Conservation (phyloP, 2,797 vertebrate genomes). For the Eospalax fontanierii region DNA sequence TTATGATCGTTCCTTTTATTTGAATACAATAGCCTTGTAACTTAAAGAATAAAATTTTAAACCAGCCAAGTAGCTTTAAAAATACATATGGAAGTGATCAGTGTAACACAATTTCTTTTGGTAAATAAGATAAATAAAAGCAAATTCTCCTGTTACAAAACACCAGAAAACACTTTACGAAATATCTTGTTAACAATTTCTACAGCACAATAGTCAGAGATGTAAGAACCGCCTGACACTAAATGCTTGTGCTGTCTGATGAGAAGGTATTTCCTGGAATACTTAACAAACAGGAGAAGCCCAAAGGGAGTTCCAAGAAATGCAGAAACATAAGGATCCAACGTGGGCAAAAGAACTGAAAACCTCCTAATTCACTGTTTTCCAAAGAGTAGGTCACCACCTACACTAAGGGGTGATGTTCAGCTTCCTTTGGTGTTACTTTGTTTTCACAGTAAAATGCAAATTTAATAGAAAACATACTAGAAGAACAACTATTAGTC, state of each 20-base stretch:
- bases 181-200: slow-evolving; percentile 62
- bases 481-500: neutral
- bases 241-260: slow-evolving; percentile 37
- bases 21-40: slow-evolving; percentile 81
- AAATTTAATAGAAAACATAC: slow-evolving; percentile 58
- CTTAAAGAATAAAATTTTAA: slow-evolving; percentile 73
- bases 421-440: neutral
- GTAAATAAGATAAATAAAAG: slow-evolving; percentile 80
- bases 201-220: neutral
- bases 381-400: slow-evolving; percentile 19
- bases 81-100: slow-evolving; percentile 81
- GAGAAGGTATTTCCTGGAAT: slow-evolving; percentile 48
- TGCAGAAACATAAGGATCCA: slow-evolving; percentile 37
- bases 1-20: slow-evolving; percentile 86
- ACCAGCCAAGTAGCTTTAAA: slow-evolving; percentile 65
- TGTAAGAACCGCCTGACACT: neutral
- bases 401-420: neutral
- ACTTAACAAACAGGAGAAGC: neutral
- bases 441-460: neutral
- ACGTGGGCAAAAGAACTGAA: neutral
- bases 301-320: slow-evolving; percentile 55
- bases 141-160: slow-evolving; percentile 72
- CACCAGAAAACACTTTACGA: slow-evolving; percentile 36
- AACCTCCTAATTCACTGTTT: slow-evolving; percentile 24
- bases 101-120: slow-evolving; percentile 69